Evolutionary conservation across 2,888 invertebrate species (phyloP).

Genomic region (Tortricodes alternella): DNA sequence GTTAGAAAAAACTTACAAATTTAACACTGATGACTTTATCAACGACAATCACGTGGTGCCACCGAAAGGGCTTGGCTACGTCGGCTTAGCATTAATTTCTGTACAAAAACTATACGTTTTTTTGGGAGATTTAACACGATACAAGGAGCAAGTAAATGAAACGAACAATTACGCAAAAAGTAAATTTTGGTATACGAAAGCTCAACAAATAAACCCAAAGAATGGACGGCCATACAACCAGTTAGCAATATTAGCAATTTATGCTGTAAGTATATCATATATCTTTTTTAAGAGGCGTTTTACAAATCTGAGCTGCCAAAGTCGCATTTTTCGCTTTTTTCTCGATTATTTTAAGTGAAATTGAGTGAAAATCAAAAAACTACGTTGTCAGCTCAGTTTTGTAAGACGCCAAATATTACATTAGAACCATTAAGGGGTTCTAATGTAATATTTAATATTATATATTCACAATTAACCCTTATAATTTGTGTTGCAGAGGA

Average conservation of each 20-base stretch:
- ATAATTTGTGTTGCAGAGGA: constrained; percentile 85
- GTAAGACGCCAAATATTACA: no score
- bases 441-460: no score
- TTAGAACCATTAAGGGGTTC: no score
- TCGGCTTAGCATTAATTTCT: constrained; percentile 90
- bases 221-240: constrained; percentile 98
- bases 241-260: constrained; percentile 93
- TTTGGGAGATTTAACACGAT: constrained; percentile 96
- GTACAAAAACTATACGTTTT: constrained; percentile 94
- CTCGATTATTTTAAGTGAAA: no score
- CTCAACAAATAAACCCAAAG: constrained; percentile 96
- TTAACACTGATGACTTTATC: constrained; percentile 85
- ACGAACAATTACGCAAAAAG: constrained; percentile 89
- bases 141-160: constrained; percentile 92
- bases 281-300: no score
- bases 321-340: no score
- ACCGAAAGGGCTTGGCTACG: constrained; percentile 85
- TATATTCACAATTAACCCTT: not conserved
- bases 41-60: constrained; percentile 82
- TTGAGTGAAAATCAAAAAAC: no score
- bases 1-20: constrained; percentile 89
- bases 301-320: no score
- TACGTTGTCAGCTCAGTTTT: no score
- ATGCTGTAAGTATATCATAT: constrained; percentile 84
- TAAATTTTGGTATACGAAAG: constrained; percentile 94